Base-by-base conservation (phyloP, 2,113 vertebrate genomes). In the Hymenochirus boettgeri region DNA sequence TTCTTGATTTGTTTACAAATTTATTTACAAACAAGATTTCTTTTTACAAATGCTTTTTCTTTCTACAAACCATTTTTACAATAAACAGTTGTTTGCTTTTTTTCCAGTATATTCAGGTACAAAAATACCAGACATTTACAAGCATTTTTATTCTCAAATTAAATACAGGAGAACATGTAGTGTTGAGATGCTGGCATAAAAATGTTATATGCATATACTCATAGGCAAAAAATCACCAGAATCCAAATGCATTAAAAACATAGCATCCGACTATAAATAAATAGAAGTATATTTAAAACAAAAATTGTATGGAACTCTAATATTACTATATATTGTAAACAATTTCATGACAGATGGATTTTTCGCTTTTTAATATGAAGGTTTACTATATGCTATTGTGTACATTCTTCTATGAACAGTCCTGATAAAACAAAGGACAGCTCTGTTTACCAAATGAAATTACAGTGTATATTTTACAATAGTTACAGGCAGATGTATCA, bases 11-110 rank as follows among this genome's bases (percentile, higher is more conserved):
- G n/a, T 78, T 79, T 76, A 74, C 74, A 66, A 77, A 56, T 85
- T 90, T 87, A 89, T 89, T 87, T 86, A 88, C 79, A 86, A 70
- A 60, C 57, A 69, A 29, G 55, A 42, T 51, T n/a, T 65, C 22
- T 59, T 81, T 63, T 60, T 71, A 73, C 51, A 70, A 70, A 74
- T 45, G 65, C n/a, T 35, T 35, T 35, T 8, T 4, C 7, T 12
- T 35, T 35, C 15, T 8, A 35, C 35, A 75, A 69, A 46, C 46
- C 72, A 71, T 57, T 79, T 75, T 77, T 73, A 83, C 83, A 78
- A 12, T 1, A 26, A 22, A 19, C 17, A 39, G 48, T n/a, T n/a
- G n/a, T 57, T 23, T 8, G 9, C 23, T 8, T 26, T 12, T 15
- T 13, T 39, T 15, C 19, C 33, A 42, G 2, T n/a, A 27, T 56